Percentiles rank a stretch among this genome's conserved stretches.
Evolutionary conservation across 2,797 vertebrate genomes (phyloP).

Genomic region (Molossus molossus): DNA sequence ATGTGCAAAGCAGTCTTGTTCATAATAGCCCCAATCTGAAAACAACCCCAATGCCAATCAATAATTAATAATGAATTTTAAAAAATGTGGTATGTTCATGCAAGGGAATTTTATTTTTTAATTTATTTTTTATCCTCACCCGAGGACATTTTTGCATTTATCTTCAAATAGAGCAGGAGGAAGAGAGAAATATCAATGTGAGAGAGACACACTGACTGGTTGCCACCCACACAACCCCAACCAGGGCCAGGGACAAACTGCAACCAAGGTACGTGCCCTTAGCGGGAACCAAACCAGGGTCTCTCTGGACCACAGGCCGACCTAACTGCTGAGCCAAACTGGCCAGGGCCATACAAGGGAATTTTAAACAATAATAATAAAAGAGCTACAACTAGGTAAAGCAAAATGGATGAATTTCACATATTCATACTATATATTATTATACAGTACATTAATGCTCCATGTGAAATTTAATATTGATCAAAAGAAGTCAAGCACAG

Average conservation of each 20-base stretch:
- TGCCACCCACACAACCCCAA: too few relatives aligned
- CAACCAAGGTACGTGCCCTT: too few relatives aligned
- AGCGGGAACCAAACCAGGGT: too few relatives aligned
- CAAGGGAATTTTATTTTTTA: neutral
- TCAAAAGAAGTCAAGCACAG: neutral
- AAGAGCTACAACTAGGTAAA: neutral
- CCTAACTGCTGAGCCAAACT: too few relatives aligned
- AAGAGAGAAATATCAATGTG: too few relatives aligned
- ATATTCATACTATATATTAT: neutral
- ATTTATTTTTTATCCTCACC: too few relatives aligned
- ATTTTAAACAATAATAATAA: slow-evolving; percentile 40
- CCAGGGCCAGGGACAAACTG: too few relatives aligned
- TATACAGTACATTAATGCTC: neutral
- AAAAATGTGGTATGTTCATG: neutral
- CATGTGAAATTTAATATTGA: neutral
- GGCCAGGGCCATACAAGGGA: neutral
- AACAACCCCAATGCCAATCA: slow-evolving; percentile 16
- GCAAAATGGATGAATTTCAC: neutral
- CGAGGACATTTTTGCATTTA: too few relatives aligned
- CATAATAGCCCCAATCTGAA: neutral
- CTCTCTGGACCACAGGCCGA: too few relatives aligned
- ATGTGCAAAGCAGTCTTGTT: neutral
- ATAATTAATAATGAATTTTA: neutral
- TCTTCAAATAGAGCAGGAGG: too few relatives aligned
- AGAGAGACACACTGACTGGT: too few relatives aligned